A percentile compares a stretch with the other conserved stretches of the same genome.
Evolutionary conservation across 2,797 vertebrate genomes (phyloP).

Genomic region (Arremon brunneinucha): DNA sequence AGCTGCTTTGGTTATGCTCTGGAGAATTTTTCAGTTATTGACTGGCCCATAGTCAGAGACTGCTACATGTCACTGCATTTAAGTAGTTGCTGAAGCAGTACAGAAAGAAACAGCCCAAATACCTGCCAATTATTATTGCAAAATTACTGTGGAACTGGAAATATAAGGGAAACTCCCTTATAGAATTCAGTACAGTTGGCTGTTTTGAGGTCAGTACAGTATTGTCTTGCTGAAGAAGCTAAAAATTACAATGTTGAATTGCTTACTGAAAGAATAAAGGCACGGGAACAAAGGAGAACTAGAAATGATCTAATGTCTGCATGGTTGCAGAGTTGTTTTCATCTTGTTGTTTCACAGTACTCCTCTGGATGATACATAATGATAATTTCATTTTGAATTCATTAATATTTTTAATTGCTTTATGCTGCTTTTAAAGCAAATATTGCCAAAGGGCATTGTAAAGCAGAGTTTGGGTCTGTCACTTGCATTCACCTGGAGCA

Average conservation of each 20-base stretch:
- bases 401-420: not conserved
- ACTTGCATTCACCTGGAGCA: not conserved
- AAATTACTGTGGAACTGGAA: not conserved
- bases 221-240: not conserved
- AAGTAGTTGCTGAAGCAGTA: not conserved
- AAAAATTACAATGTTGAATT: not conserved
- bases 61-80: not conserved
- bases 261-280: not conserved
- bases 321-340: not conserved
- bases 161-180: not conserved
- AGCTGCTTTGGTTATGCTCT: not conserved
- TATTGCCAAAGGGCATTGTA: not conserved
- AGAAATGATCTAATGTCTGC: not conserved
- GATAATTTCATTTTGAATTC: not conserved
- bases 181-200: not conserved
- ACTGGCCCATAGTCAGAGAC: not conserved
- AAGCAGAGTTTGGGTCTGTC: not conserved
- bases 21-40: not conserved
- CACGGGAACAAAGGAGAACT: not conserved
- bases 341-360: not conserved
- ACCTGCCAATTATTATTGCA: not conserved
- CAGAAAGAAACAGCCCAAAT: not conserved
- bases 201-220: not conserved
- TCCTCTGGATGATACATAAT: not conserved
- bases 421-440: not conserved